phyloP scores from a whole-genome alignment of 2,113 vertebrate genomes.

The Alces alces region DNA sequence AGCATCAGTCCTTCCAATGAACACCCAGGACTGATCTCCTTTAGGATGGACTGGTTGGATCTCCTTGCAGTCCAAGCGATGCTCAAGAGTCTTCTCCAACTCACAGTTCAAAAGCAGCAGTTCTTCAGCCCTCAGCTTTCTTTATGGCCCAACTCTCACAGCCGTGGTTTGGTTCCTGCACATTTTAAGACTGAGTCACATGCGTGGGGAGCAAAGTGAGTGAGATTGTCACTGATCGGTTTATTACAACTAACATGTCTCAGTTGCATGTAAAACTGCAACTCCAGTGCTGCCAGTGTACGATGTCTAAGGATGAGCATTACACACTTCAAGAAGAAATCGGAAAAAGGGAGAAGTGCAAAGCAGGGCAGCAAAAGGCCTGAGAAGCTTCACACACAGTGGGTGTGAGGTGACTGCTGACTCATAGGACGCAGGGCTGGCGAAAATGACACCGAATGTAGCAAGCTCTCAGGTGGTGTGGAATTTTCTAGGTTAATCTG shows the following conservation, averaged over 20 bases:
- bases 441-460: background rate
- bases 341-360: background rate
- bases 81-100: background rate
- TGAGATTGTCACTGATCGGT: too few species aligned
- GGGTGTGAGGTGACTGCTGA: fast-evolving
- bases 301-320: background rate
- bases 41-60: background rate
- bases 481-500: slow-evolving; percentile 55
- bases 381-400: fast-evolving
- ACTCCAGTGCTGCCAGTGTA: background rate
- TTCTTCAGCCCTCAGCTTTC: background rate
- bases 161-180: background rate
- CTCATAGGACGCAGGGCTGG: background rate
- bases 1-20: background rate
- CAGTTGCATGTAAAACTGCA: background rate
- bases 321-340: background rate
- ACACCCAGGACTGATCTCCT: background rate
- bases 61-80: background rate
- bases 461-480: background rate
- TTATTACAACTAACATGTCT: background rate
- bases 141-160: background rate
- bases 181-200: background rate
- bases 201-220: background rate
- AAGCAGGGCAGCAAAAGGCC: background rate
- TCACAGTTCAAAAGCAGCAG: background rate